Evolutionary conservation across 2,888 invertebrate genomes (phyloP).

Genomic region (Apeira syringaria): DNA sequence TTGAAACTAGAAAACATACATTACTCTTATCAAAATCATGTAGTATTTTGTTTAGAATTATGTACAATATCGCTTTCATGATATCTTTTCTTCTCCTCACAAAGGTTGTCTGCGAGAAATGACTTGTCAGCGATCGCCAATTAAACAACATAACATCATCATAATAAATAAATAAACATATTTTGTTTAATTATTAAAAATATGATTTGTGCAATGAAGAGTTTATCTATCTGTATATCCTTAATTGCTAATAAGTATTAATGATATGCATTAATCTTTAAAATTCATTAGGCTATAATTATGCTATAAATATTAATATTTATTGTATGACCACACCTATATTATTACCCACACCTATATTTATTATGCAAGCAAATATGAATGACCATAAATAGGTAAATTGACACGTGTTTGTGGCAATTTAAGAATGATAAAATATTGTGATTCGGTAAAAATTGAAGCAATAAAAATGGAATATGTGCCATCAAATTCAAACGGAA

Average conservation of each 20-base stretch:
- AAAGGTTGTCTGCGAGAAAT: too few relatives aligned
- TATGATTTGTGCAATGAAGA: too few relatives aligned
- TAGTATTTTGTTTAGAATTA: too few relatives aligned
- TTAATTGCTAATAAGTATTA: slow-evolving; percentile 18
- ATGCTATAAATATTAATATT: slow-evolving; percentile 14
- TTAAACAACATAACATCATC: too few relatives aligned
- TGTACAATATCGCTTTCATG: too few relatives aligned
- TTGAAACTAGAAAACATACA: too few relatives aligned
- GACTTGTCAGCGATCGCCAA: too few relatives aligned
- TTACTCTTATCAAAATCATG: too few relatives aligned
- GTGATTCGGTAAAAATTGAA: slow-evolving; percentile 38
- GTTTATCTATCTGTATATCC: too few relatives aligned
- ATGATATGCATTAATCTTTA: slow-evolving; percentile 19
- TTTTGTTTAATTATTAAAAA: too few relatives aligned
- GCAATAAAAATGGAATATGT: slow-evolving; percentile 49
- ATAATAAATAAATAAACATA: slow-evolving; percentile 2
- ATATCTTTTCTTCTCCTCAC: too few relatives aligned
- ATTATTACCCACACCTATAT: slow-evolving; percentile 12
- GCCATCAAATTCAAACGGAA: slow-evolving; percentile 66
- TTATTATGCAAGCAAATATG: slow-evolving; percentile 15
- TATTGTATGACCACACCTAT: slow-evolving; percentile 12
- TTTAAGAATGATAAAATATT: slow-evolving; percentile 19
- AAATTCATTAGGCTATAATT: slow-evolving; percentile 16
- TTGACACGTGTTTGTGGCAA: slow-evolving; percentile 26
- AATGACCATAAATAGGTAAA: slow-evolving; percentile 13